phyloP scores from a whole-genome alignment of 1,140 invertebrate genomes.

The Proales similis region DNA sequence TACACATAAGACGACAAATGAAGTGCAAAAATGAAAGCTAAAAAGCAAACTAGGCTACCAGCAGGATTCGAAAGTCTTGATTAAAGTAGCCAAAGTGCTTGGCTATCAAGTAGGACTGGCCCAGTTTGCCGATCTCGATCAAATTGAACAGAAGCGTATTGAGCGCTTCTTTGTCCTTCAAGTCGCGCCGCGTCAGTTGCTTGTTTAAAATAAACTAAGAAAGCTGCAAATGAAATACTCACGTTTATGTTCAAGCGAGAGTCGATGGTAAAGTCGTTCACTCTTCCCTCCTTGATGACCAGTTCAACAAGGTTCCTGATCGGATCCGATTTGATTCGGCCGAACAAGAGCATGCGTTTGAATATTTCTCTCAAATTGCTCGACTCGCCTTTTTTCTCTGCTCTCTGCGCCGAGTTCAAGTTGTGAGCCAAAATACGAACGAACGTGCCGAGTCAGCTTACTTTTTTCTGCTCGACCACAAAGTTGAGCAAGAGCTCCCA shows the following conservation, averaged over 20 bases:
- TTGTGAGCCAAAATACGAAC: background rate
- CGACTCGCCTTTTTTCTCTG: constrained; percentile 29
- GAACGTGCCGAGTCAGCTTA: background rate
- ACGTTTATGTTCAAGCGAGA: constrained; percentile 1
- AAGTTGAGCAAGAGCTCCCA: constrained; percentile 11
- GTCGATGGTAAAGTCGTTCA: constrained; percentile 24
- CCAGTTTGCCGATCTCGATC: constrained; percentile 29
- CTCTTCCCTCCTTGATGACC: constrained; percentile 21
- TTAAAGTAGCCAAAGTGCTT: constrained; percentile 35
- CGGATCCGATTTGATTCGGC: constrained; percentile 7
- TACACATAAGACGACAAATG: background rate
- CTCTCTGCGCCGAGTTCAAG: too few relatives aligned
- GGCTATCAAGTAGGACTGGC: constrained; percentile 29
- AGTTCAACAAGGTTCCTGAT: constrained; percentile 19
- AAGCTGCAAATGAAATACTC: too few relatives aligned
- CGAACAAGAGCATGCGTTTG: constrained; percentile 34
- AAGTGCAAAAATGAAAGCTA: too few relatives aligned
- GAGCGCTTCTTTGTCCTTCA: constrained; percentile 26
- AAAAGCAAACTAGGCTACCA: constrained; percentile 10
- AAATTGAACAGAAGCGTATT: constrained; percentile 30
- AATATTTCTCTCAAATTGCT: constrained; percentile 10
- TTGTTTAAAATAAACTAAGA: too few relatives aligned
- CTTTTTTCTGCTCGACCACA: constrained; percentile 26
- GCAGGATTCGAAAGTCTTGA: constrained; percentile 28
- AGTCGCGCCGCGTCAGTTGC: too few relatives aligned